phyloP scores from a whole-genome alignment of 2,797 vertebrate genomes.

The Distichodus sexfasciatus region DNA sequence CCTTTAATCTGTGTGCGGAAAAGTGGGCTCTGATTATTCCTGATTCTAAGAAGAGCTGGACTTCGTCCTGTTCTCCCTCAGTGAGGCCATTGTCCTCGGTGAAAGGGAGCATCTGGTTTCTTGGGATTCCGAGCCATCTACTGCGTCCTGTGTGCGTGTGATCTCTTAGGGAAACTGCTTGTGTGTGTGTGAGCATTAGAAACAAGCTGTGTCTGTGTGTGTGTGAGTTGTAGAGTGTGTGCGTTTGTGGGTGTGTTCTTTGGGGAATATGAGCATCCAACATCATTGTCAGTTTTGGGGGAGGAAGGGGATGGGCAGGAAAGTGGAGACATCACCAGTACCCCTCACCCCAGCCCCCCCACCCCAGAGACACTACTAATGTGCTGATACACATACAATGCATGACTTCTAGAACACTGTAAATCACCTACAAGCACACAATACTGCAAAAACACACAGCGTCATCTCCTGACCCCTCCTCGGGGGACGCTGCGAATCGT shows the following conservation, averaged over 20 bases:
- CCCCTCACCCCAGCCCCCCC: background rate
- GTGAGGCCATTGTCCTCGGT: slow-evolving; percentile 38
- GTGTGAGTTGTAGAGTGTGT: slow-evolving; percentile 7
- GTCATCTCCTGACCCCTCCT: no score
- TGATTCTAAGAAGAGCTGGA: background rate
- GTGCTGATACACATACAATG: no score
- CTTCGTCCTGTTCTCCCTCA: slow-evolving; percentile 16
- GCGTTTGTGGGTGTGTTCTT: slow-evolving; percentile 15
- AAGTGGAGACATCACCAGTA: slow-evolving; percentile 17
- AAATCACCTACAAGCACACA: no score
- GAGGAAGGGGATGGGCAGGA: slow-evolving; percentile 45
- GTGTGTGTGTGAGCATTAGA: slow-evolving; percentile 12
- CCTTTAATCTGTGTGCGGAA: no score
- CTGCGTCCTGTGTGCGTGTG: slow-evolving; percentile 25
- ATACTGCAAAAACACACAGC: no score
- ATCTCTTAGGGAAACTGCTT: slow-evolving; percentile 28
- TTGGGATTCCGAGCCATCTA: slow-evolving; percentile 24
- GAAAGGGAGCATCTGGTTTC: slow-evolving; percentile 45
- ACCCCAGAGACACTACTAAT: background rate
- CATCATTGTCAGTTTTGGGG: slow-evolving; percentile 29
- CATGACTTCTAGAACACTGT: no score
- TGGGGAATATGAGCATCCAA: slow-evolving; percentile 13
- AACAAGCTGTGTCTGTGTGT: slow-evolving; percentile 12
- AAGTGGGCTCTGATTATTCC: background rate
- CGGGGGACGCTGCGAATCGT: background rate